Conservation (phyloP, 2,888 invertebrate species). For the Tipula vernalis region DNA sequence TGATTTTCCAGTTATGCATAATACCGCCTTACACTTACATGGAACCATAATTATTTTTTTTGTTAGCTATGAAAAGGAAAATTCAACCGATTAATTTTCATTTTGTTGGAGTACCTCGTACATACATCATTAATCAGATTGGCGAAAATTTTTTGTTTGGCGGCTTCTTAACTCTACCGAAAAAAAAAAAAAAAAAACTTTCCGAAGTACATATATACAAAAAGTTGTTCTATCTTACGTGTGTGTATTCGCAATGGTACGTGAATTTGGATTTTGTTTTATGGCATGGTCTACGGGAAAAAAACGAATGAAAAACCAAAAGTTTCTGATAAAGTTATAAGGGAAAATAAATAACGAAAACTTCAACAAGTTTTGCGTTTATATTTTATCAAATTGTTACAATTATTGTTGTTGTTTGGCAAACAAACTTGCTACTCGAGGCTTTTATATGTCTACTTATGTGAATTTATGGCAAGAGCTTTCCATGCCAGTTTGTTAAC, state of each 20-base stretch:
- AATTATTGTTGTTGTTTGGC: not conserved
- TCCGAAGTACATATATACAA: not conserved
- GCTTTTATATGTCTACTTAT: not conserved
- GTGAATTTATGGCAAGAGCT: not conserved
- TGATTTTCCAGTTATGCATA: not conserved
- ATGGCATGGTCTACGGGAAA: not conserved
- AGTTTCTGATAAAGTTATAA: not conserved
- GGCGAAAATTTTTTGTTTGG: not conserved
- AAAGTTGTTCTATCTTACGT: not conserved
- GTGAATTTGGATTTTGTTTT: not conserved
- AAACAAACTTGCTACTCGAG: not conserved
- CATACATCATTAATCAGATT: not conserved
- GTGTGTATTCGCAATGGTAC: not conserved
- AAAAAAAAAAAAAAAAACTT: not conserved
- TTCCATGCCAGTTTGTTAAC: not conserved
- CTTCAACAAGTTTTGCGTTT: not conserved
- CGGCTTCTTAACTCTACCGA: not conserved
- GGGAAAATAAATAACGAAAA: not conserved
- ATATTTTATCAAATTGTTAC: not conserved
- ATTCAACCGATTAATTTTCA: not conserved
- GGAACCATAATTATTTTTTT: not conserved
- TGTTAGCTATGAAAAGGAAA: not conserved
- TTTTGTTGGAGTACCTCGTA: not conserved
- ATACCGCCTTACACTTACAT: not conserved
- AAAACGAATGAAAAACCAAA: not conserved